Base-by-base conservation (phyloP, 64 coral and sea anemone genomes). In the Montipora cactus region DNA sequence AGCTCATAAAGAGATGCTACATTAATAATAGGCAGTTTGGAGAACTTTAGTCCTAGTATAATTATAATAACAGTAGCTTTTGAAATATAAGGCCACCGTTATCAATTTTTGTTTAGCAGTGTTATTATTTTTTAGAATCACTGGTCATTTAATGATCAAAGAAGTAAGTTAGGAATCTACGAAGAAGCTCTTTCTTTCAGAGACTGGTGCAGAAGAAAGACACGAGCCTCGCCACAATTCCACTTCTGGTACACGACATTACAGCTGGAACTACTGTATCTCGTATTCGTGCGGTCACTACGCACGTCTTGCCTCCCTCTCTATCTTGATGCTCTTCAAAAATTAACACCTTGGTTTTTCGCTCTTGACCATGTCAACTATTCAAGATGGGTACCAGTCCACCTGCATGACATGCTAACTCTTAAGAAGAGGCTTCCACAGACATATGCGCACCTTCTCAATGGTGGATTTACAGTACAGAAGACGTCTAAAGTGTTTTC, bases 341-440 rank as follows among this genome's bases (percentile, higher is more conserved):
- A 90, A 71, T 79, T 90, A 50, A 16, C 79, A 28, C 88, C 88
- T 23, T 79, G 74, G 75, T 79, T 25, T 59, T 57, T 57, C 10
- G 53, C 53, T 57, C 53, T 57, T 57, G 53, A 57, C 53, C 53
- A 57, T 57, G 53, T 47, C 46, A 49, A 79, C 37, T 90, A 90
- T 47, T 10, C 75, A 23, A 51, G 88, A 76, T 90, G 76, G 70
- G 11, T 74, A 8, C 66, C 87, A 23, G 84, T 87, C 21, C 84
- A 87, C 72, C 59, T 87, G n/a, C 66, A 48, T 47, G 78, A 80
- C 50, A 80, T 80, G 78, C 37, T 44, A 44, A 48, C 37, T 19
- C 78, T 80, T 44, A 50, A 80, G 37, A 80, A 44, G 14, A 22
- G 18, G 37, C 37, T 50, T 19, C 78, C 46, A 57, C 53, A 44